Evolutionary conservation across 2,113 vertebrate genomes (phyloP), one percentile per base, ranked within the genome.

Genomic region (Coptodon bakossiorum): DNA sequence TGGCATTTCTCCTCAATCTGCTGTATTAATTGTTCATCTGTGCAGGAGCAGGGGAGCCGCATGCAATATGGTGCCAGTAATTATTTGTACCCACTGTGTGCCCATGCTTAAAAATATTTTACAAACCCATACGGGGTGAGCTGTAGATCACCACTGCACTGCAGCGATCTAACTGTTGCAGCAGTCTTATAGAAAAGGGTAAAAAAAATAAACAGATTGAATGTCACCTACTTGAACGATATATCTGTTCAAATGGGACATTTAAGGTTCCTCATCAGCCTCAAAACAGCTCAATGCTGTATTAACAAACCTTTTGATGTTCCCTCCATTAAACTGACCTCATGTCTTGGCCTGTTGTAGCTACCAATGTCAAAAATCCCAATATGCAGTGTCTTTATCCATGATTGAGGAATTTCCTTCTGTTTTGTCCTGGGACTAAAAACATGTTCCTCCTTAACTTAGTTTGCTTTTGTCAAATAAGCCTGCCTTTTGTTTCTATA

Each of bases 21-120:
- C 93, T 93, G 93, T 91, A 95, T 96, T 95, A 96, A 95, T 95
- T 94, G 96, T 95, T 94, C 92, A 94, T 94, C 90, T 95, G 95
- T 92, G 94, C 88, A 86, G 91, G 92, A 92, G 92, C 92, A 83
- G 85, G 85, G 84, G 92, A 94, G 88, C 73, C 38, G 50, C 12
- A 16, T 87, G 89, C 94, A 96, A 96, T 94, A 95, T 93, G 94
- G 94, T 78, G 56, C 56, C 85, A 90, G 91, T 94, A 94, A 96
- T 95, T 94, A 96, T 95, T 94, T 94, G 94, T 93, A 85, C 92
- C 93, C 83, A 61, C 63, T 89, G 89, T 93, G 93, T 88, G 89
- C 90, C 90, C 34, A 57, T n/a, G 84, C 66, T 85, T 48, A 40
- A 83, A 89, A 94, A 88, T 45, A 48, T 87, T 71, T 89, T 34